A percentile compares a stretch with the other conserved stretches of the same genome.
These are phyloP conservation scores for Macrophya alboannulata DNA, from an alignment of 2,888 invertebrate genomes.

Conservation along the genomic window DNA sequence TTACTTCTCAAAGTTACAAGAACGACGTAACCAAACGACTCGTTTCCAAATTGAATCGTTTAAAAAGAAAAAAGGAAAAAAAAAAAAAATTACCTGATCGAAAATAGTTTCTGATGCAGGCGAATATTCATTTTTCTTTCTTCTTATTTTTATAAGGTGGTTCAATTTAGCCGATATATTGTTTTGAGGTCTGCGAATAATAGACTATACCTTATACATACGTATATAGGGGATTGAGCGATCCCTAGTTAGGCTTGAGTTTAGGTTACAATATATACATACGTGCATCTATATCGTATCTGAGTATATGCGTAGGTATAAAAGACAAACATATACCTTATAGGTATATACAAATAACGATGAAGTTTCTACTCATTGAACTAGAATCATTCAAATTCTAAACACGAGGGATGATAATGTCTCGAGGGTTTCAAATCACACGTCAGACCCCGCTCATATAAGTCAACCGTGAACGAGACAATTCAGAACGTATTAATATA, in stretches of 20 bases:
- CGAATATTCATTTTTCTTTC: background rate
- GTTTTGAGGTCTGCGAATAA: background rate
- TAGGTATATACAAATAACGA: background rate
- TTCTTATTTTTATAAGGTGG: background rate
- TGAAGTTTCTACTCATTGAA: conserved; percentile 8
- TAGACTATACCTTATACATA: too few relatives aligned
- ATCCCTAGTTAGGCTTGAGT: background rate
- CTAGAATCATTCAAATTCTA: background rate
- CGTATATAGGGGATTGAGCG: too few relatives aligned
- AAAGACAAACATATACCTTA: background rate
- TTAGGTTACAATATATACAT: background rate
- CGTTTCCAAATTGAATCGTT: background rate
- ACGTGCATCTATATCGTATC: too few relatives aligned
- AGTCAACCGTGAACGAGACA: conserved; percentile 1
- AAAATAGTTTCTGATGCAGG: background rate
- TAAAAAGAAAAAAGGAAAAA: background rate
- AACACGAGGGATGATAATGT: background rate
- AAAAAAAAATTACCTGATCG: background rate
- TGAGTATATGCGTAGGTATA: background rate
- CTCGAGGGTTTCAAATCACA: background rate
- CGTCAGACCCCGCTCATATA: background rate
- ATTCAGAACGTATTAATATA: background rate
- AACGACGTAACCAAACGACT: background rate
- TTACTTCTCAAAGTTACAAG: background rate
- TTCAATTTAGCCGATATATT: background rate